Percentiles rank a stretch among this genome's conserved stretches.
Conservation (phyloP, 1,140 invertebrate genomes). For the Heliconius hewitsoni region DNA sequence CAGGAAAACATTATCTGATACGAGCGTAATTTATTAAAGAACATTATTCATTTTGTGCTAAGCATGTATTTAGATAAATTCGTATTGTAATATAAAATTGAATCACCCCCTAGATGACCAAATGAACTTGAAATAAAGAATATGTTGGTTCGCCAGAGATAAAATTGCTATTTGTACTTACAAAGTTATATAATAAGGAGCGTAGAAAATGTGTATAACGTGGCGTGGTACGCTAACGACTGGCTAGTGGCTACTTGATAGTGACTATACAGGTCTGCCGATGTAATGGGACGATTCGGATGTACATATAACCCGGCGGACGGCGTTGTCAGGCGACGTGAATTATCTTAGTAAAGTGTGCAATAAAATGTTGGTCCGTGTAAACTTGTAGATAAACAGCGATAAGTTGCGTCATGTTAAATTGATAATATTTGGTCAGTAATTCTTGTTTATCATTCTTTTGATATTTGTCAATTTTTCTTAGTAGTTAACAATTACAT, state of each 20-base stretch:
- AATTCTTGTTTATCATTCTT: constrained; percentile 3
- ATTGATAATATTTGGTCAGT: neutral
- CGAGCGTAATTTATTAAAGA: neutral
- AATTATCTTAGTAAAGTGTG: constrained; percentile 24
- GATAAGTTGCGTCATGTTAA: neutral
- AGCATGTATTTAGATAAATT: neutral
- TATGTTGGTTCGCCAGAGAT: neutral
- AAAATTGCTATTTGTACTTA: neutral
- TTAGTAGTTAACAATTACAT: neutral
- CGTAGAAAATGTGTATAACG: constrained; percentile 1
- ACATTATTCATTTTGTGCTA: neutral
- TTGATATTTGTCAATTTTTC: neutral
- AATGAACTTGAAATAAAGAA: neutral
- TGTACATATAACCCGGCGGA: constrained; percentile 18
- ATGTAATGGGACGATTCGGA: constrained; percentile 21
- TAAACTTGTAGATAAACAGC: neutral
- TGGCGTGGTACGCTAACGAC: constrained; percentile 27
- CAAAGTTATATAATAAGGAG: neutral
- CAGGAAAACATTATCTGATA: neutral
- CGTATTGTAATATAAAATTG: neutral
- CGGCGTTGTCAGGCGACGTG: constrained; percentile 25
- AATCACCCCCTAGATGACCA: neutral
- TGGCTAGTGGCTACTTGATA: constrained; percentile 10
- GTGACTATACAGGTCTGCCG: constrained; percentile 1
- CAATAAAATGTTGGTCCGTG: neutral